Percentiles rank a stretch among this genome's conserved stretches.
Evolutionary conservation across 2,888 invertebrate genomes (phyloP).

Genomic region (Stenchaetothrips biformis): DNA sequence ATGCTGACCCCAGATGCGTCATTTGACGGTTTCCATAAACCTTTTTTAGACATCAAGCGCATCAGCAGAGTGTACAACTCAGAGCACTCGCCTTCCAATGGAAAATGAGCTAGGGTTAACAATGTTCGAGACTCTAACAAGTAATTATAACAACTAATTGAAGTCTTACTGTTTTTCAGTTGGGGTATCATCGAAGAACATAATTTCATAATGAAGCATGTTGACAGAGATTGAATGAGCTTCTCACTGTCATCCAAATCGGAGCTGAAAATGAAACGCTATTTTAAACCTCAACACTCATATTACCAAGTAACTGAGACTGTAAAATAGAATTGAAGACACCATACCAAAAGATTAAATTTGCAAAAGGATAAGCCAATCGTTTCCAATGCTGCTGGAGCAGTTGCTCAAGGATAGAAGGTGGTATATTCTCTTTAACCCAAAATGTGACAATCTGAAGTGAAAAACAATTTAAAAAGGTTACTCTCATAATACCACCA

Average conservation of each 20-base stretch:
- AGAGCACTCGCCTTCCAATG: not conserved
- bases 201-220: not conserved
- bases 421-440: not conserved
- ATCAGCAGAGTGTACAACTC: not conserved
- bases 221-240: not conserved
- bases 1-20: not conserved
- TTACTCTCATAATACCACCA: no score
- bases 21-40: not conserved
- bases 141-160: not conserved
- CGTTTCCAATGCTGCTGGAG: not conserved
- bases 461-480: no score
- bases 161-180: not conserved
- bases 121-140: not conserved
- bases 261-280: not conserved
- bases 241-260: not conserved
- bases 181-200: not conserved
- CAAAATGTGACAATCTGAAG: not conserved
- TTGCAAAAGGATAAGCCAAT: not conserved
- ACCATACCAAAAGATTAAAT: not conserved
- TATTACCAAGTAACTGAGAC: not conserved
- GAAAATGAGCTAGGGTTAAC: not conserved
- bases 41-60: not conserved
- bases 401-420: not conserved
- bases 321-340: not conserved
- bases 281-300: not conserved